A percentile compares a stretch with the other conserved stretches of the same genome.
phyloP scores from a whole-genome alignment of 2,797 vertebrate genomes.

The Lateolabrax maculatus region DNA sequence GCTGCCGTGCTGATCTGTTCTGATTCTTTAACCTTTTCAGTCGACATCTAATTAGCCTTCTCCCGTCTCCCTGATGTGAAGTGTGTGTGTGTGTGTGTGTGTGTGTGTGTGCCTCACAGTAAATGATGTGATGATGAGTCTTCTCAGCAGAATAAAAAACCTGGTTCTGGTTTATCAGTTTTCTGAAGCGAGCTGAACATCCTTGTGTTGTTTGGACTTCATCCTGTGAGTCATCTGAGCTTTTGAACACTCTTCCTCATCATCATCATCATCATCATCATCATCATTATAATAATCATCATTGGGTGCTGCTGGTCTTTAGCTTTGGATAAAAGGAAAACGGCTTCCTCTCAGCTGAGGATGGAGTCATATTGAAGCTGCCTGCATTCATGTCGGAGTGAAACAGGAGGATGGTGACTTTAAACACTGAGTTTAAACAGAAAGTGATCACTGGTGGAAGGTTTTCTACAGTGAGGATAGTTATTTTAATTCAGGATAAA shows the following conservation, averaged over 20 bases:
- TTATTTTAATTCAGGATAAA: background rate
- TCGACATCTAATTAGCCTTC: constrained; percentile 26
- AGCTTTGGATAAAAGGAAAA: background rate
- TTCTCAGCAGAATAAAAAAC: background rate
- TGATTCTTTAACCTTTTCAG: constrained; percentile 39
- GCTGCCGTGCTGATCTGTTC: background rate
- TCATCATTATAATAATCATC: too few relatives aligned
- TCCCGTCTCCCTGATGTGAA: constrained; percentile 7
- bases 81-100: background rate
- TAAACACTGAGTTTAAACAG: background rate
- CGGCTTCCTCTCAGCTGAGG: background rate
- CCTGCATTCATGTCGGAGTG: too few relatives aligned
- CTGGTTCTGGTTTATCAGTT: background rate
- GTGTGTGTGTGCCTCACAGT: background rate
- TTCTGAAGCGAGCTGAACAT: background rate
- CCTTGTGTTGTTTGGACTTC: background rate
- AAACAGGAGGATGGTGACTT: background rate
- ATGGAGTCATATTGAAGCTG: background rate
- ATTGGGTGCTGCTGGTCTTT: too few relatives aligned
- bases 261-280: too few relatives aligned
- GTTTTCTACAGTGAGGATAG: too few relatives aligned
- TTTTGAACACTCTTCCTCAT: background rate
- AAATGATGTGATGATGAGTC: background rate
- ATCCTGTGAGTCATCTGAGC: background rate
- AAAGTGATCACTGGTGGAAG: background rate